Percentiles rank a stretch among this genome's conserved stretches.
phyloP scores from a whole-genome alignment of 2,113 vertebrate species.

The Channa maculata region DNA sequence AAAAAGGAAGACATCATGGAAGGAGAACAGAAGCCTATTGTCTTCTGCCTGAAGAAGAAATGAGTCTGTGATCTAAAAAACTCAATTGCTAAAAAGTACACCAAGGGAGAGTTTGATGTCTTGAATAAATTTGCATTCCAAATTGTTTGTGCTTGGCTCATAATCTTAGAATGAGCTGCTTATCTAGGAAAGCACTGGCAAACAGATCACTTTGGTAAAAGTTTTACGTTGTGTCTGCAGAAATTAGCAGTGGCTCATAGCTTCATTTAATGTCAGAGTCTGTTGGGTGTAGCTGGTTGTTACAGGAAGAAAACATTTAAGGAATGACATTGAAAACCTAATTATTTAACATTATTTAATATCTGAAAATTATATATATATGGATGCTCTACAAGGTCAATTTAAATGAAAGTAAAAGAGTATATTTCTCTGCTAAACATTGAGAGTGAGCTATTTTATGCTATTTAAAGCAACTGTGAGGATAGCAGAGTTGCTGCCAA shows the following conservation, averaged over 20 bases:
- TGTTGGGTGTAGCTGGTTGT: slow-evolving; percentile 38
- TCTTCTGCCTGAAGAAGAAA: slow-evolving; percentile 48
- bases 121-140: slow-evolving; percentile 64
- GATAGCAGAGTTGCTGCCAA: no score
- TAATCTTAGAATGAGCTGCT: slow-evolving; percentile 51
- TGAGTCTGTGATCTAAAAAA: slow-evolving; percentile 52
- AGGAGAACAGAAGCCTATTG: slow-evolving; percentile 36
- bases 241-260: slow-evolving; percentile 46
- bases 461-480: neutral
- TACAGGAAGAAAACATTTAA: slow-evolving; percentile 32
- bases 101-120: slow-evolving; percentile 38
- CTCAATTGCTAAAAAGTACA: slow-evolving; percentile 56
- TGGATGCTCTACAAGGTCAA: neutral
- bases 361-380: neutral
- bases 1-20: slow-evolving; percentile 38
- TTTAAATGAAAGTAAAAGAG: neutral
- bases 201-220: slow-evolving; percentile 41
- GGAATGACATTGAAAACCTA: neutral
- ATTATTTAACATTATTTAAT: neutral
- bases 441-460: neutral
- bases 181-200: slow-evolving; percentile 30
- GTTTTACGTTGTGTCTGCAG: slow-evolving; percentile 55
- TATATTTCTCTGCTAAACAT: neutral
- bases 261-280: slow-evolving; percentile 23
- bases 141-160: slow-evolving; percentile 41